phyloP scores from a whole-genome alignment of 2,888 invertebrate species.

The Lymantria monacha region DNA sequence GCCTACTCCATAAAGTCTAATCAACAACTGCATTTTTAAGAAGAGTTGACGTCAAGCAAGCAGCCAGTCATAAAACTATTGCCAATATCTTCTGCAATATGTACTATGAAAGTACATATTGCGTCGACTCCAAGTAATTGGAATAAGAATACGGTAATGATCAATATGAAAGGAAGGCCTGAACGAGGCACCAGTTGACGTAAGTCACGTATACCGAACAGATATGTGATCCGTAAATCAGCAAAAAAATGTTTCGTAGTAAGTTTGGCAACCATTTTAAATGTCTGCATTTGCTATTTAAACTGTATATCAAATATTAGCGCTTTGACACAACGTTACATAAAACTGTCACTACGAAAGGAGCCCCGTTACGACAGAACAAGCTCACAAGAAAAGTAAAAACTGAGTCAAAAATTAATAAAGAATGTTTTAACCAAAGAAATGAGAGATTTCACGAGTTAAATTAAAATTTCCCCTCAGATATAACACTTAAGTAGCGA shows the following conservation, averaged over 20 bases:
- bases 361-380: conserved; percentile 7
- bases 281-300: conserved; percentile 17
- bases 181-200: conserved; percentile 28
- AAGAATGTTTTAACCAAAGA: conserved; percentile 24
- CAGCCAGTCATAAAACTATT: no score
- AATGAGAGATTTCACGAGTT: conserved; percentile 31
- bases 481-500: conserved; percentile 37
- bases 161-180: conserved; percentile 18
- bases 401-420: conserved; percentile 10
- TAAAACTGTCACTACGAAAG: conserved; percentile 5
- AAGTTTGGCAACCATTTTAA: conserved; percentile 21
- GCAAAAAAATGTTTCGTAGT: conserved; percentile 25
- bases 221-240: conserved; percentile 24
- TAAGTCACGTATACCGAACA: conserved; percentile 32
- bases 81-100: no score
- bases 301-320: conserved; percentile 11
- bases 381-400: conserved; percentile 6
- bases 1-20: no score
- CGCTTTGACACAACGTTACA: conserved; percentile 8
- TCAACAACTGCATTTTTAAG: no score
- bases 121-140: no score
- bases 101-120: no score
- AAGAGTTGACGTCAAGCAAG: no score
- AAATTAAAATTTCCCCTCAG: conserved; percentile 34
- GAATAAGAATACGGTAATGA: no score